These are phyloP conservation scores for Pipra filicauda DNA, from an alignment of 2,113 vertebrate species.

Conservation along the genomic window DNA sequence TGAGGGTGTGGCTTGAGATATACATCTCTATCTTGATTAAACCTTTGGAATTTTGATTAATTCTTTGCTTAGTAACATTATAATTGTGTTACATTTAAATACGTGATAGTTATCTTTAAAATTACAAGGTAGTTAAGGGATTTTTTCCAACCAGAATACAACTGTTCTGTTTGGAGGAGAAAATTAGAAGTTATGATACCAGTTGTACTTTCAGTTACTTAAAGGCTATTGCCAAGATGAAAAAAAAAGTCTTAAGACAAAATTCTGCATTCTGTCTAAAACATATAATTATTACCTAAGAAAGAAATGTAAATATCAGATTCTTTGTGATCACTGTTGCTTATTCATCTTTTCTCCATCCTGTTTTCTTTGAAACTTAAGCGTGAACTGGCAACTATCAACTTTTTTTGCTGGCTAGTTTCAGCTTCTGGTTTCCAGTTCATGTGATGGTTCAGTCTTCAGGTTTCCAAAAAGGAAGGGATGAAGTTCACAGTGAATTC, in stretches of 20 bases:
- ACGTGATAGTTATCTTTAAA: constrained; percentile 60
- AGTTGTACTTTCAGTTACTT: constrained; percentile 36
- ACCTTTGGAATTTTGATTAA: constrained; percentile 41
- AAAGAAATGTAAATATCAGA: neutral
- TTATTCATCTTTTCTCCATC: neutral
- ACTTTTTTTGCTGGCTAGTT: neutral
- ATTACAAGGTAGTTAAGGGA: constrained; percentile 47
- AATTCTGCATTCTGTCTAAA: neutral
- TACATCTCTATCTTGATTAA: neutral
- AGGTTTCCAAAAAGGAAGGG: neutral
- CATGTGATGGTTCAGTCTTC: neutral
- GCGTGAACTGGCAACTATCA: neutral
- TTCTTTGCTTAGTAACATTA: constrained; percentile 52
- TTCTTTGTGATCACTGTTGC: neutral
- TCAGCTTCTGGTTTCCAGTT: neutral
- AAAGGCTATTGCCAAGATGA: neutral
- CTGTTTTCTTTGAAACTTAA: neutral
- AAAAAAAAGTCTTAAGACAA: neutral
- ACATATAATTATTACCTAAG: neutral
- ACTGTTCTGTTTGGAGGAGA: constrained; percentile 15
- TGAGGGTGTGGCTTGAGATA: neutral
- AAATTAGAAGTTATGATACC: constrained; percentile 37
- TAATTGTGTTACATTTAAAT: constrained; percentile 56
- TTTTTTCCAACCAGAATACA: constrained; percentile 49
- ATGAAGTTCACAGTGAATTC: neutral